These are phyloP conservation scores for Rhodophaea formosa DNA, from an alignment of 2,888 invertebrate genomes.

Conservation along the genomic window DNA sequence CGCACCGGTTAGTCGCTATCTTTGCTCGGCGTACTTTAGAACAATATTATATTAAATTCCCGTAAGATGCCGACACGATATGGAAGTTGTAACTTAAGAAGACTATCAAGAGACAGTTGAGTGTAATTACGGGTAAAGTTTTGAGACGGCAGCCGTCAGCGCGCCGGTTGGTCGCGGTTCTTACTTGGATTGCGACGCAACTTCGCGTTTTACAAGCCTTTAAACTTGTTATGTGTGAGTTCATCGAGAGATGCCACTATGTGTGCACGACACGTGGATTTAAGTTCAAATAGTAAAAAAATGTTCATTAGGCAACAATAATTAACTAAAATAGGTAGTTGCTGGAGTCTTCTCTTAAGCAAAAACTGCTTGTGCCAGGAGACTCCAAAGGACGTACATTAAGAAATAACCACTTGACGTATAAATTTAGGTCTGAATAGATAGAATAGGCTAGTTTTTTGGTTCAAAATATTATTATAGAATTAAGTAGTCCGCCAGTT, in stretches of 20 bases:
- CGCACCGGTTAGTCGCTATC: background rate
- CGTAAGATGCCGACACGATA: conserved; percentile 13
- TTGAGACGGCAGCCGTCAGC: conserved; percentile 11
- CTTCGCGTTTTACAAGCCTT: conserved; percentile 14
- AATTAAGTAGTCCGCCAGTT: too few species aligned
- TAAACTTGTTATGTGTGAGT: conserved; percentile 6
- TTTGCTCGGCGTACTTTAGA: conserved; percentile 14
- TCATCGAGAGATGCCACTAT: background rate
- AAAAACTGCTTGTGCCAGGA: too few species aligned
- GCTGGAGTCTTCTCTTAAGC: too few species aligned
- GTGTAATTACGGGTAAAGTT: conserved; percentile 15
- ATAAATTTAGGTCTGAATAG: too few species aligned
- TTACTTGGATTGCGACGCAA: conserved; percentile 1
- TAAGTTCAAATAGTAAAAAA: too few species aligned
- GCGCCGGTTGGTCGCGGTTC: conserved; percentile 9
- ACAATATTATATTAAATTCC: conserved; percentile 17
- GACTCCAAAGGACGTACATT: too few species aligned
- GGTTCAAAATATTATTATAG: too few species aligned
- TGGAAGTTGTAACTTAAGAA: conserved; percentile 12
- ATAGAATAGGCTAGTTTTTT: too few species aligned
- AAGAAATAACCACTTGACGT: too few species aligned
- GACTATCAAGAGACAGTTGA: conserved; percentile 15
- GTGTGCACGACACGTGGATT: background rate
- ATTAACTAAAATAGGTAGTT: too few species aligned
- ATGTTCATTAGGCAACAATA: too few species aligned